These are phyloP conservation scores for Polyodon spathula DNA, from an alignment of 2,113 vertebrate species.

Conservation along the genomic window DNA sequence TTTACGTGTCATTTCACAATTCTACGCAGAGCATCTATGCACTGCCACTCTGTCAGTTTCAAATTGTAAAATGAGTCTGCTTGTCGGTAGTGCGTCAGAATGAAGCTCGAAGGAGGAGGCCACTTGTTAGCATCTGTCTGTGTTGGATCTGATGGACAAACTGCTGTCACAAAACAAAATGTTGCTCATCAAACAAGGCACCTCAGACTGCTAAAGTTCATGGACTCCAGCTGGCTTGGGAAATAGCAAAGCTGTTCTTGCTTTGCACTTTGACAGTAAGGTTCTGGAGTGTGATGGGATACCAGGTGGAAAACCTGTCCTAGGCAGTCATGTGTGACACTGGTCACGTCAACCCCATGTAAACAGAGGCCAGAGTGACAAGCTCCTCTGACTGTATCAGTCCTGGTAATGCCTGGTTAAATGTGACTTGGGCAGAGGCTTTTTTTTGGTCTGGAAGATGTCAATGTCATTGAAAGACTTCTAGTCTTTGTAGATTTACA, in stretches of 20 bases:
- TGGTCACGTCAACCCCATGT: slow-evolving; percentile 12
- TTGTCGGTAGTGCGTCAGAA: slow-evolving; percentile 11
- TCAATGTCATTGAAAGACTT: not conserved
- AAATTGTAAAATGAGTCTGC: slow-evolving; percentile 25
- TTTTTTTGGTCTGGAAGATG: not conserved
- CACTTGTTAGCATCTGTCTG: slow-evolving; percentile 31
- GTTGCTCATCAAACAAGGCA: no score
- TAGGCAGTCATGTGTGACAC: slow-evolving; percentile 16
- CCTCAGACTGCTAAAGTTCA: no score
- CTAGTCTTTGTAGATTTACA: not conserved
- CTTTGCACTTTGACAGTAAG: not conserved
- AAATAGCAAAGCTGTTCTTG: slow-evolving; percentile 6
- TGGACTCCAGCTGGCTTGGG: not conserved
- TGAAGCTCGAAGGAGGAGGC: slow-evolving; percentile 24
- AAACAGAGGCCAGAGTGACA: not conserved
- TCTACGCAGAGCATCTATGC: not conserved
- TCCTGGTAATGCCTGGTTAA: not conserved
- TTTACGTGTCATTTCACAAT: slow-evolving; percentile 7
- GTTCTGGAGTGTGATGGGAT: slow-evolving; percentile 11
- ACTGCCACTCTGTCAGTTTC: slow-evolving; percentile 29
- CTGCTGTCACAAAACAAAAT: not conserved
- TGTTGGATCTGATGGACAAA: slow-evolving; percentile 18
- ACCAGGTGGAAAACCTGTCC: slow-evolving; percentile 20
- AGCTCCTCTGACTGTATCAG: not conserved
- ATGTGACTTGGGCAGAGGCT: not conserved